Base-by-base conservation (phyloP, 2,888 invertebrate species). In the Spilarctia lutea region DNA sequence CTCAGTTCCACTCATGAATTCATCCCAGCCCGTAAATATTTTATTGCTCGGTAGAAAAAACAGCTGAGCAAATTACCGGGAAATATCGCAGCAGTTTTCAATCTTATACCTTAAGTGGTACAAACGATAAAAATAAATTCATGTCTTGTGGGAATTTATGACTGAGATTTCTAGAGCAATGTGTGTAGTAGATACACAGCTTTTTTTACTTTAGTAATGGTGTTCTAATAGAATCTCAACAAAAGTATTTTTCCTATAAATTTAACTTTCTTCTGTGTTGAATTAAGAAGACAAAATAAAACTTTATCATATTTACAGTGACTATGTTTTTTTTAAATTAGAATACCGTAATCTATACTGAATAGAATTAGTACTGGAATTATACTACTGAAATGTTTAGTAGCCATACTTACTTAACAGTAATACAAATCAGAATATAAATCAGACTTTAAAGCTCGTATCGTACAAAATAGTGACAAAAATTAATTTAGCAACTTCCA, bases 101-200 rank as follows among this genome's bases (percentile, higher is more conserved):
- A 94, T 95, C 94, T 92, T 92, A 94, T 94, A 93, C 91, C 93
- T 94, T 95, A 94, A 95, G 95, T 96, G 94, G 93, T 92, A 91
- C 91, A 91, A 92, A 92, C 94, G 91, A 96, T 96, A 95, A 95
- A 94, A 94, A 92, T 94, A 94, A 94, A 95, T 94, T 94, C 91
- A 91, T 92, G 92, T 89, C 91, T 93, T 93, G 92, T 90, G 94
- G 92, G 92, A 90, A 93, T 94, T 94, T 95, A 95, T 94, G 90
- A 91, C 94, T 89, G 93, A 94, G 95, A 95, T 94, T 94, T 93
- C 91, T 93, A 91, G 90, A 91, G 92, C 90, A 91, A 88, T 90
- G 86, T 82, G 87, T 87, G 87, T 84, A 85, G 83, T 87, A 85
- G 86, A 86, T 87, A 86, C 75, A 77, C 72, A 78, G 68, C 75